A percentile compares a stretch with the other conserved stretches of the same genome.
These are phyloP conservation scores for Mystacornis crossleyi DNA, from an alignment of 2,113 vertebrate species.

Conservation along the genomic window DNA sequence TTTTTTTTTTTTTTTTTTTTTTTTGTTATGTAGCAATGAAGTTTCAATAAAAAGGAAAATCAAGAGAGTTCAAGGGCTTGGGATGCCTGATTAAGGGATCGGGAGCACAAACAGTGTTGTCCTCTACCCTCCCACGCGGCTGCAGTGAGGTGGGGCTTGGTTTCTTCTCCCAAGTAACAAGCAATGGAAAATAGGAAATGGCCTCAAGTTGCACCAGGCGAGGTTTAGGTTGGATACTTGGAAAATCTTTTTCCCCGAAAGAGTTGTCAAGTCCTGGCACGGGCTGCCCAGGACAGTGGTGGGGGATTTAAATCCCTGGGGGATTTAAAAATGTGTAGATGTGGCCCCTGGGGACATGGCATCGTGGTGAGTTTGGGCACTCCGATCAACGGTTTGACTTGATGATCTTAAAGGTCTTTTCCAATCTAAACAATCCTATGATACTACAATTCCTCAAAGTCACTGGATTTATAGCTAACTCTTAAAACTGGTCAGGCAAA, in stretches of 20 bases:
- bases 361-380: not conserved
- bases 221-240: not conserved
- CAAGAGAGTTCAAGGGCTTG: not conserved
- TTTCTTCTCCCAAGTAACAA: not conserved
- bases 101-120: not conserved
- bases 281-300: not conserved
- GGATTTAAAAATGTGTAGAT: not conserved
- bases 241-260: not conserved
- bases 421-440: not conserved
- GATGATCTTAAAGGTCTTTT: not conserved
- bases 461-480: not conserved
- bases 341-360: not conserved
- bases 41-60: not conserved
- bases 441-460: not conserved
- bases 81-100: not conserved
- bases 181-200: not conserved
- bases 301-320: not conserved
- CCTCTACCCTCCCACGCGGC: not conserved
- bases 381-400: not conserved
- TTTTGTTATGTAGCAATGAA: not conserved
- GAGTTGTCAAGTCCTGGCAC: not conserved
- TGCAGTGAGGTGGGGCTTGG: not conserved
- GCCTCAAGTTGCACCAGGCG: not conserved
- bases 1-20: not conserved
- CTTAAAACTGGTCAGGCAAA: not conserved